phyloP scores from a whole-genome alignment of 2,888 invertebrate species.

The Teleiodes luculella region DNA sequence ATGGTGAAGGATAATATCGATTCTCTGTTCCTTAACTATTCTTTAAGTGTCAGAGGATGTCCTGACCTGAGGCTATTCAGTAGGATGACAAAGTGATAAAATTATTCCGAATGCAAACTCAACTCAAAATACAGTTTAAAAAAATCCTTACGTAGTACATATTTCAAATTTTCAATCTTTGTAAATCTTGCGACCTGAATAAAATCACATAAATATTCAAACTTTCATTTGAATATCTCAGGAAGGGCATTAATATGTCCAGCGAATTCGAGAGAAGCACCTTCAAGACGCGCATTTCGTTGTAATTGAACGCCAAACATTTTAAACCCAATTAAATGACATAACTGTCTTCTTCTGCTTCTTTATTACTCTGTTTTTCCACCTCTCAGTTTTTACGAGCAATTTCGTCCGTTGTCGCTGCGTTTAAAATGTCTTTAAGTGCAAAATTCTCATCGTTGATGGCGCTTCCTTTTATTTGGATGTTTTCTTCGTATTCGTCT shows the following conservation, averaged over 20 bases:
- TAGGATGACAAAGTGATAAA: too few relatives aligned
- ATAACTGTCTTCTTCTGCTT: constrained; percentile 5
- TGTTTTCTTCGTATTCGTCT: not conserved
- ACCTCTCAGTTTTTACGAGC: not conserved
- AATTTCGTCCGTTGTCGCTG: constrained; percentile 1
- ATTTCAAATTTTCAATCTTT: not conserved
- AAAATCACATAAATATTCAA: constrained; percentile 44
- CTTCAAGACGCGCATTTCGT: not conserved
- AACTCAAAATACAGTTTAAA: constrained; percentile 28
- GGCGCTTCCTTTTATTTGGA: not conserved
- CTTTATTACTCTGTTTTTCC: constrained; percentile 11
- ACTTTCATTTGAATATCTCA: constrained; percentile 29
- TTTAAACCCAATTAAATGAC: constrained; percentile 15
- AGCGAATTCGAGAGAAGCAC: constrained; percentile 3
- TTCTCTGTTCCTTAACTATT: too few relatives aligned
- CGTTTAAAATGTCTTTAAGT: not conserved
- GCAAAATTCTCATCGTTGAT: constrained; percentile 1
- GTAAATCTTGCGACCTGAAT: constrained; percentile 35
- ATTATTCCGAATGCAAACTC: too few relatives aligned
- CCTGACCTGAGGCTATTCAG: too few relatives aligned
- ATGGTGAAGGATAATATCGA: constrained; percentile 6
- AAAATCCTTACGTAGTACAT: not conserved
- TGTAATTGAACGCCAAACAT: constrained; percentile 1
- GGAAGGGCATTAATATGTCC: constrained; percentile 13
- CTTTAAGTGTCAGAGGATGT: too few relatives aligned